phyloP scores from a whole-genome alignment of 2,797 vertebrate genomes.

The Ceryle rudis region DNA sequence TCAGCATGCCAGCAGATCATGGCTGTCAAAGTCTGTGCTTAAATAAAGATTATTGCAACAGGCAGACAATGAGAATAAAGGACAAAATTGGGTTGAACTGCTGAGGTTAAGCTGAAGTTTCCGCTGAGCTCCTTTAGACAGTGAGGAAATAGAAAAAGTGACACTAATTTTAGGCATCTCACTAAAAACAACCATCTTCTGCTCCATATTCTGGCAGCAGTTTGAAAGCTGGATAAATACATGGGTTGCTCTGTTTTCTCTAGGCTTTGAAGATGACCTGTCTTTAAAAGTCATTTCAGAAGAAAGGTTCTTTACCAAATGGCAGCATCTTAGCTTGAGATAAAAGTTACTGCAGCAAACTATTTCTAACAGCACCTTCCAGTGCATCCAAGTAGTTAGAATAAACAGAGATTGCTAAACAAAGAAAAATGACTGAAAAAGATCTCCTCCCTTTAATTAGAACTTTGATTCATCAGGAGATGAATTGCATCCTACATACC shows the following conservation, averaged over 20 bases:
- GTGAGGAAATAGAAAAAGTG: not conserved
- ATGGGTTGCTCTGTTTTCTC: not conserved
- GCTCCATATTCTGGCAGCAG: not conserved
- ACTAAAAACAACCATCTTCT: not conserved
- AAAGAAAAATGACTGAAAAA: not conserved
- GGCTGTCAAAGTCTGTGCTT: not conserved
- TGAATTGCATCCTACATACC: not conserved
- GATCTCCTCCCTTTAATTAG: not conserved
- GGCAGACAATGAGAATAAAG: not conserved
- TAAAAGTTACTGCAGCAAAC: not conserved
- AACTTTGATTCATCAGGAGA: not conserved
- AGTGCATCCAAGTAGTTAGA: not conserved
- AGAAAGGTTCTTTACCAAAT: not conserved
- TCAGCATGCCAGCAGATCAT: constrained; percentile 13
- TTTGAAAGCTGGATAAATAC: not conserved
- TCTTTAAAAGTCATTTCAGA: constrained; percentile 1
- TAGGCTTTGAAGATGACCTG: not conserved
- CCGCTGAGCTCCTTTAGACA: not conserved
- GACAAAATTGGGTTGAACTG: not conserved
- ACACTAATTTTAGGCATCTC: not conserved
- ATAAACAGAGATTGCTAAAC: not conserved
- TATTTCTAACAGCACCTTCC: not conserved
- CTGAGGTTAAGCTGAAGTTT: not conserved
- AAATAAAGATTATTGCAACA: not conserved
- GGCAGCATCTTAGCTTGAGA: not conserved